phyloP scores from a whole-genome alignment of 1,140 invertebrate species.

The Glomeris maerens region DNA sequence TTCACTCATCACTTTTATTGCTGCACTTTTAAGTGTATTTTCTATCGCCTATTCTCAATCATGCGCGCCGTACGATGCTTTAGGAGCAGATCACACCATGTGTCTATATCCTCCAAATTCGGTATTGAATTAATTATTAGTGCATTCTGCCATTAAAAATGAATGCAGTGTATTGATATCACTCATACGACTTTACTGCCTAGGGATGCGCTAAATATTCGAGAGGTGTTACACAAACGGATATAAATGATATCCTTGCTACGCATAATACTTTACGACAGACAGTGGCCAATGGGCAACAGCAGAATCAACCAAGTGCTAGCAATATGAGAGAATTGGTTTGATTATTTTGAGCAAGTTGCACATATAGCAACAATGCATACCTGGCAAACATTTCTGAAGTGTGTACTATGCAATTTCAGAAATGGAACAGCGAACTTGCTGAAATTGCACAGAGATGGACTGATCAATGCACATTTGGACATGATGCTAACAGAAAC shows the following conservation, averaged over 20 bases:
- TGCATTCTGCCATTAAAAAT: not conserved
- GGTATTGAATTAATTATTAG: not conserved
- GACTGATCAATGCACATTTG: conserved; percentile 31
- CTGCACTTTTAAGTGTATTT: too few relatives aligned
- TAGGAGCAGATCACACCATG: not conserved
- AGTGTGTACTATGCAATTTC: not conserved
- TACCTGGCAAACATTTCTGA: conserved; percentile 17
- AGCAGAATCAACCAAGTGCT: conserved; percentile 18
- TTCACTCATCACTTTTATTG: too few relatives aligned
- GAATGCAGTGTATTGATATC: not conserved
- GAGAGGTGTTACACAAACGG: not conserved
- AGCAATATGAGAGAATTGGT: conserved; percentile 21
- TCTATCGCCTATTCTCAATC: too few relatives aligned
- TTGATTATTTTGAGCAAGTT: conserved; percentile 54
- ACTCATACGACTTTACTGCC: not conserved
- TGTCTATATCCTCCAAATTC: not conserved
- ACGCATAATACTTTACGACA: conserved; percentile 17
- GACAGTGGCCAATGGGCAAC: conserved; percentile 17
- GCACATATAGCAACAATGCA: conserved; percentile 19
- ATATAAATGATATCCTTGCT: not conserved
- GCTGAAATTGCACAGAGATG: conserved; percentile 29
- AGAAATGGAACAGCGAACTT: conserved; percentile 31
- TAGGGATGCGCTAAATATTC: not conserved
- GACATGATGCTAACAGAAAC: conserved; percentile 23
- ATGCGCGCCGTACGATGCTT: not conserved